A percentile compares a stretch with the other conserved stretches of the same genome.
These are phyloP conservation scores for Spheniscus humboldti DNA, from an alignment of 2,797 vertebrate species.

Conservation along the genomic window DNA sequence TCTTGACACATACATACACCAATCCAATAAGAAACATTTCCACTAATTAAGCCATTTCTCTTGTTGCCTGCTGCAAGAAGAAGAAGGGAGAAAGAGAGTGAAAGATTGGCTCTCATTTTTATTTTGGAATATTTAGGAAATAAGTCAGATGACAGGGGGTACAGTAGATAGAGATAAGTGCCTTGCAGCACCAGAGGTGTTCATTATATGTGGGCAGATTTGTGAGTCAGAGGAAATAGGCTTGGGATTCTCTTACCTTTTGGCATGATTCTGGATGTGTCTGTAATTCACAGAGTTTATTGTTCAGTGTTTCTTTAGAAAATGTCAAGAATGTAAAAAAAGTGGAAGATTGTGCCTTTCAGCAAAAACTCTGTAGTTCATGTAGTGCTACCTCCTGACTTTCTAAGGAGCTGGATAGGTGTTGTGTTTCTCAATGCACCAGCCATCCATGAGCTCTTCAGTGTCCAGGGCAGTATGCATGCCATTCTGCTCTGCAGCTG, in stretches of 20 bases:
- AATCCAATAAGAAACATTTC: background rate
- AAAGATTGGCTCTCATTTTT: background rate
- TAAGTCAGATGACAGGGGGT: background rate
- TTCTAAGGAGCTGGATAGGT: background rate
- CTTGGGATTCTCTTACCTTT: background rate
- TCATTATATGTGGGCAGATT: background rate
- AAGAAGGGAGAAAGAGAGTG: background rate
- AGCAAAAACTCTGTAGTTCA: background rate
- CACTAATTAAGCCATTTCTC: background rate
- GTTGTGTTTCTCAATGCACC: background rate
- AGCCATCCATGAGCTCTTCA: background rate
- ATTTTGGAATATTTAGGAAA: background rate
- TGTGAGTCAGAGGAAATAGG: background rate
- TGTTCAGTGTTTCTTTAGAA: background rate
- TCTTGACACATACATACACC: background rate
- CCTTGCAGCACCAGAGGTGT: background rate
- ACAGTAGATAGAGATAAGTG: background rate
- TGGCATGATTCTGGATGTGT: background rate
- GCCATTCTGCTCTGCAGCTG: background rate
- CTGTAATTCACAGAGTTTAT: background rate
- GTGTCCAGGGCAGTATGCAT: background rate
- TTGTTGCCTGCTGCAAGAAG: background rate
- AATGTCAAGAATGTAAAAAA: background rate
- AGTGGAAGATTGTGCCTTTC: background rate
- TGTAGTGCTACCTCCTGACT: background rate